Evolutionary conservation across 2,888 invertebrate genomes (phyloP).

Genomic region (Drosophila eohydei): DNA sequence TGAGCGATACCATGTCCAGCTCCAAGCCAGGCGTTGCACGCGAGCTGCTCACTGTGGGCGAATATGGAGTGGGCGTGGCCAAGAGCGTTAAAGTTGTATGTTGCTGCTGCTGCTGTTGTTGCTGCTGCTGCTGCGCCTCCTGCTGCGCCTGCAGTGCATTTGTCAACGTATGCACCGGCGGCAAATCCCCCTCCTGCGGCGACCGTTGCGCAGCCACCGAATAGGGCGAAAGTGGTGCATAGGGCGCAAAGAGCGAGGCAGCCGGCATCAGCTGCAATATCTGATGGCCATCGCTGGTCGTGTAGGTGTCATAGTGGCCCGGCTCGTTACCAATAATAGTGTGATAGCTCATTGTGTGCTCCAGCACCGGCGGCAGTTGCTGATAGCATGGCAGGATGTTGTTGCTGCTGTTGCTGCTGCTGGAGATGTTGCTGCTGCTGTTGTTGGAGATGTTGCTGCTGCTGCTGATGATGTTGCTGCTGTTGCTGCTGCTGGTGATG

Average conservation of each 20-base stretch:
- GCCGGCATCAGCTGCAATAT: slow-evolving; percentile 82
- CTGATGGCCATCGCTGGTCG: slow-evolving; percentile 73
- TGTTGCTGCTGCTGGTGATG: slow-evolving; percentile 71
- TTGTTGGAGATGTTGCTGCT: slow-evolving; percentile 44
- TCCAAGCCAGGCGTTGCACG: slow-evolving; percentile 84
- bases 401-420: slow-evolving; percentile 57
- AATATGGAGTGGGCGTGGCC: slow-evolving; percentile 70
- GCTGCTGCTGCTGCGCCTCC: slow-evolving; percentile 63
- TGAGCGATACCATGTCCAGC: slow-evolving; percentile 59
- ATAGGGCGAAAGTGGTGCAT: slow-evolving; percentile 71
- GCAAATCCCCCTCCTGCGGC: slow-evolving; percentile 83
- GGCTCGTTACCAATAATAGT: slow-evolving; percentile 93
- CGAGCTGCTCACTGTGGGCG: slow-evolving; percentile 83
- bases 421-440: slow-evolving; percentile 50
- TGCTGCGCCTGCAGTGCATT: slow-evolving; percentile 71
- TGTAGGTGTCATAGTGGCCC: slow-evolving; percentile 58
- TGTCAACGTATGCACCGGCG: slow-evolving; percentile 77
- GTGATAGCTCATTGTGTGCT: slow-evolving; percentile 89
- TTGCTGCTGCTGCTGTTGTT: slow-evolving; percentile 50
- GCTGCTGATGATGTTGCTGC: slow-evolving; percentile 49
- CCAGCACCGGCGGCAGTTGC: slow-evolving; percentile 86
- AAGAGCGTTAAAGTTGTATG: slow-evolving; percentile 55
- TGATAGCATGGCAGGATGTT: slow-evolving; percentile 84
- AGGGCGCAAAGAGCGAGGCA: slow-evolving; percentile 74
- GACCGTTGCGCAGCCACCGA: slow-evolving; percentile 76